A percentile compares a stretch with the other conserved stretches of the same genome.
Conservation (phyloP, 2,888 invertebrate genomes). For the Cylindroiulus punctatus region DNA sequence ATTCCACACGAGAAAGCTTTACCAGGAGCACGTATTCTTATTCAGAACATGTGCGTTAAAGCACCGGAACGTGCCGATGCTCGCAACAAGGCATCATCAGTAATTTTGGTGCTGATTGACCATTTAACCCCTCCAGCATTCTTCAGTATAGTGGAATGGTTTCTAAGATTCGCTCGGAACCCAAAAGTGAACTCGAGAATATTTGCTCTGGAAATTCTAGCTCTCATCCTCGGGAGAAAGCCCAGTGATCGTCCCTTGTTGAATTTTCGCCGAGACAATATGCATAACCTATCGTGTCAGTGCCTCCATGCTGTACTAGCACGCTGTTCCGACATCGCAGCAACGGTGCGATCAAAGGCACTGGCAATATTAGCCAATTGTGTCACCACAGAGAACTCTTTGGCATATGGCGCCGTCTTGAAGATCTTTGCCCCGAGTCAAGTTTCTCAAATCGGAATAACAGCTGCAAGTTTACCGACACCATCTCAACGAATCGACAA, state of each 20-base stretch:
- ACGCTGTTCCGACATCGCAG: conserved; percentile 71
- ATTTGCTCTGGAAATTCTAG: conserved; percentile 69
- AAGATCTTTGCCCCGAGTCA: not conserved
- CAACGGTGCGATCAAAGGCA: conserved; percentile 73
- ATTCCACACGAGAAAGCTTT: not conserved
- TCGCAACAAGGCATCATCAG: conserved; percentile 65
- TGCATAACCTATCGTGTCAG: conserved; percentile 47
- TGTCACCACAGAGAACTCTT: conserved; percentile 60
- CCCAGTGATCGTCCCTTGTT: conserved; percentile 5
- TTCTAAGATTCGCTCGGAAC: conserved; percentile 65
- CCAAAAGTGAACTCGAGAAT: conserved; percentile 67
- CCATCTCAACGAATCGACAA: not conserved
- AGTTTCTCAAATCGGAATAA: not conserved
- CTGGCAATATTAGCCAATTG: conserved; percentile 71
- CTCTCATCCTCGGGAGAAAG: conserved; percentile 64
- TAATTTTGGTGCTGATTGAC: conserved; percentile 64
- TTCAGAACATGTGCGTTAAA: conserved; percentile 67
- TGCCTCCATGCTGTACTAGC: conserved; percentile 70
- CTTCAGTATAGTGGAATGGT: conserved; percentile 66
- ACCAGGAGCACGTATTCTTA: conserved; percentile 63
- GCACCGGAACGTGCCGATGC: conserved; percentile 68
- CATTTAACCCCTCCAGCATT: conserved; percentile 64
- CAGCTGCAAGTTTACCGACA: not conserved
- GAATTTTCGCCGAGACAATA: conserved; percentile 40
- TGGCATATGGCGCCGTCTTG: conserved; percentile 25